Base-by-base conservation (phyloP, 2,113 vertebrate species). In the Piprites chloris region DNA sequence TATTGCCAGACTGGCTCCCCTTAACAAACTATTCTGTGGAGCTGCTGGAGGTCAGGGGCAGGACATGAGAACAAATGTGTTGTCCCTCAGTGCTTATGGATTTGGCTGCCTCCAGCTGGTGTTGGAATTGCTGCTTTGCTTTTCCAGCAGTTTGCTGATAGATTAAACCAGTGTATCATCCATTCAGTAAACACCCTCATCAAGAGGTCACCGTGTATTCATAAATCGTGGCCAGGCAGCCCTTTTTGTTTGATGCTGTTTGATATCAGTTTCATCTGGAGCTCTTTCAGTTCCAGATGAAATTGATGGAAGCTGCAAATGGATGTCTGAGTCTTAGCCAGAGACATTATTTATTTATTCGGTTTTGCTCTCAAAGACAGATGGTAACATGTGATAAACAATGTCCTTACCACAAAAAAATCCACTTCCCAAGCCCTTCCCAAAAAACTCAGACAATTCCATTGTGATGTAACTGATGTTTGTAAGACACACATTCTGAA, bases 31-130 rank as follows among this genome's bases (percentile, higher is more conserved):
- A 0, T 6, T 55, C 19, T 9, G 26, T 12, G 69, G 66, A 46
- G 90, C 92, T 96, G 75, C 62, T 67, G 77, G 65, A 33, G 75
- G 62, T 52, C 88, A 53, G 88, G 69, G 53, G 32, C 55, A 58
- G 87, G 28, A 18, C 82, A 32, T 12, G 71, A 32, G 52, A 72
- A 73, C 63, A 69, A 80, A 33, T 1, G 19, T 7, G 1, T 12
- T 82, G 41, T 23, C 50, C 58, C 62, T n/a, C 19, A 24, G 76
- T 17, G 19, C 18, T 44, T 28, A 7, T 20, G 35, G 58, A 2
- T 3, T 12, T 47, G 33, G 59, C 56, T 14, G 41, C 44, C 27
- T 42, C 49, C 72, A 56, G 72, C 78, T 7, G 0, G 4, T 23
- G 24, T 15, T 81, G 74, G 42, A 11, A 39, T 77, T 17, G 2